These are phyloP conservation scores for Hyles vespertilio DNA, from an alignment of 1,140 invertebrate genomes.

Conservation along the genomic window DNA sequence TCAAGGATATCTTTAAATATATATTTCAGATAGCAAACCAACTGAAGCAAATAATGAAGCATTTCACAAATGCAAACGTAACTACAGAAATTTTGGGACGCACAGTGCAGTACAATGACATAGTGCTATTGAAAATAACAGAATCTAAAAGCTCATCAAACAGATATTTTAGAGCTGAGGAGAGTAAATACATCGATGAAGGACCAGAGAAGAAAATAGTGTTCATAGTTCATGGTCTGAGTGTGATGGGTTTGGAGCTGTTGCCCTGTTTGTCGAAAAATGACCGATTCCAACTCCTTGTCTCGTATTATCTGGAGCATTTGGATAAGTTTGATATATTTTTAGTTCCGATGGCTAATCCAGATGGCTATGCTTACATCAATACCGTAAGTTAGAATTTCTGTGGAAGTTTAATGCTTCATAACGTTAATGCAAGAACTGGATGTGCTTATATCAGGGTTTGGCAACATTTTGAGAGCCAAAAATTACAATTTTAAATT, in stretches of 20 bases:
- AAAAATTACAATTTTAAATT: too few relatives aligned
- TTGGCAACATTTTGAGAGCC: too few relatives aligned
- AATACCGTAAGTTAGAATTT: constrained; percentile 8
- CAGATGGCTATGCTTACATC: constrained; percentile 35
- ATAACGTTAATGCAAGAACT: too few relatives aligned
- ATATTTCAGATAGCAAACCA: constrained; percentile 38
- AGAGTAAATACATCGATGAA: constrained; percentile 41
- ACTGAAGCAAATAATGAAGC: constrained; percentile 20
- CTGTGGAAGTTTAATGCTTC: too few relatives aligned
- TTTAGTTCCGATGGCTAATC: constrained; percentile 57
- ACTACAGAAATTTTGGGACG: constrained; percentile 42
- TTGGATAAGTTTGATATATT: constrained; percentile 62
- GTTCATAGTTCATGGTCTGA: constrained; percentile 57
- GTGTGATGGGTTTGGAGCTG: constrained; percentile 31
- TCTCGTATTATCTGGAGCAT: constrained; percentile 44
- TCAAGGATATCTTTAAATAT: background rate
- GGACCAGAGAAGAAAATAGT: constrained; percentile 54
- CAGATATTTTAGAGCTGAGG: constrained; percentile 30
- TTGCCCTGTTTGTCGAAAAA: constrained; percentile 19
- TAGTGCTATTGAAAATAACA: constrained; percentile 45
- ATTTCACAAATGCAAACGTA: constrained; percentile 33
- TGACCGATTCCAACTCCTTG: constrained; percentile 20
- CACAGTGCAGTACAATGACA: constrained; percentile 53
- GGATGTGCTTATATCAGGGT: too few relatives aligned
- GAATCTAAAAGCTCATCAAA: constrained; percentile 13